Evolutionary conservation across 1,140 invertebrate species (phyloP).

Genomic region (Caenorhabditis tropicalis): DNA sequence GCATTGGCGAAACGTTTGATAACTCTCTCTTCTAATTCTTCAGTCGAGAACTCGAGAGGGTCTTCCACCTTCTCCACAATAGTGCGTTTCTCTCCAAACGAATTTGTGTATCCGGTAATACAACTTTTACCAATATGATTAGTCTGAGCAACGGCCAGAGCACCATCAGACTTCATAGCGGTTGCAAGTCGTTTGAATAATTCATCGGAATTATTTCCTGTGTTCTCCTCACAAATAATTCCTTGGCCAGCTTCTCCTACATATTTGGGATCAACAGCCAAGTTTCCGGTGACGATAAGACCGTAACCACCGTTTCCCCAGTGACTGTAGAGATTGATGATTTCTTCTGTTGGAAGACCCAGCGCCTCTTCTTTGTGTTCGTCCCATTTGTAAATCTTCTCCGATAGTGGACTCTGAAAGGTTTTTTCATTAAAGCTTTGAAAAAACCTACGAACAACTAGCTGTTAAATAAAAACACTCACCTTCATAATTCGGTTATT

Average conservation of each 20-base stretch:
- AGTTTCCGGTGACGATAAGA: conserved; percentile 59
- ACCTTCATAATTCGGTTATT: conserved; percentile 57
- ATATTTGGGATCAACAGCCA: conserved; percentile 47
- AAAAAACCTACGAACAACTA: neutral
- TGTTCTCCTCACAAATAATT: conserved; percentile 55
- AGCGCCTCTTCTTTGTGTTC: neutral
- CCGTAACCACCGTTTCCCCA: conserved; percentile 60
- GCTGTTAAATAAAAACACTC: neutral
- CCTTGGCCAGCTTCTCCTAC: conserved; percentile 59
- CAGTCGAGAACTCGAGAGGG: conserved; percentile 56
- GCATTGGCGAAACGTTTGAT: conserved; percentile 60
- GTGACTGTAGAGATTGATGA: conserved; percentile 60
- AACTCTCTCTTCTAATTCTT: conserved; percentile 61
- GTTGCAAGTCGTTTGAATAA: conserved; percentile 45
- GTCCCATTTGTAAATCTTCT: conserved; percentile 53
- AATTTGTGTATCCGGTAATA: neutral
- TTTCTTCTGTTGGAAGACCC: conserved; percentile 58
- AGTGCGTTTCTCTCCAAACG: neutral
- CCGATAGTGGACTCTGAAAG: conserved; percentile 54
- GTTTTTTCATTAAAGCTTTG: neutral
- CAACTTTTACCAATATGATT: conserved; percentile 44
- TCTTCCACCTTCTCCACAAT: neutral
- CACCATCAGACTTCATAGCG: conserved; percentile 53
- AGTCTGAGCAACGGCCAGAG: conserved; percentile 58
- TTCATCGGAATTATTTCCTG: conserved; percentile 7